Percentiles rank a stretch among this genome's conserved stretches.
These are phyloP conservation scores for Brassicogethes aeneus DNA, from an alignment of 2,888 invertebrate species.

Conservation along the genomic window DNA sequence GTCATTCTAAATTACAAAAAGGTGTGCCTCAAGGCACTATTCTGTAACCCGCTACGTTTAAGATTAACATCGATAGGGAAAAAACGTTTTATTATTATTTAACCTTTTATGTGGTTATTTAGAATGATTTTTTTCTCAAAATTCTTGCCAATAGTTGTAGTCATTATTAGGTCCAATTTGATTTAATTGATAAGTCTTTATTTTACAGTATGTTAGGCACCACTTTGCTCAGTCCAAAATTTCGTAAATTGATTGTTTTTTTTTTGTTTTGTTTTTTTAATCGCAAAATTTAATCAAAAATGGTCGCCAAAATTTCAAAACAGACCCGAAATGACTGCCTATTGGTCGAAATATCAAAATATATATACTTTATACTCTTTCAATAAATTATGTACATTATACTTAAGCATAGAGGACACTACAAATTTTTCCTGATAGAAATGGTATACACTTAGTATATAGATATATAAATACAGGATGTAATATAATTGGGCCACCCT, in stretches of 20 bases:
- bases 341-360: constrained; percentile 24
- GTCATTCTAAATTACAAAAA: no score
- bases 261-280: constrained; percentile 4
- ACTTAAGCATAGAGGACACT: background rate
- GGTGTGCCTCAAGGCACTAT: no score
- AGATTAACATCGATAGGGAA: no score
- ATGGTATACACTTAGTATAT: background rate
- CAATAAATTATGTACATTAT: constrained; percentile 2
- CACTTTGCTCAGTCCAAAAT: constrained; percentile 22
- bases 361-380: constrained; percentile 14
- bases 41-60: no score
- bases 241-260: constrained; percentile 17
- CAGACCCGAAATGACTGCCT: constrained; percentile 23
- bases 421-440: background rate
- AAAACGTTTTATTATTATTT: no score
- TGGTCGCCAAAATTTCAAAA: background rate
- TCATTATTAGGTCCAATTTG: background rate
- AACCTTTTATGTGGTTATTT: no score
- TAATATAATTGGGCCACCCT: background rate
- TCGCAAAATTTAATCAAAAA: background rate
- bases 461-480: background rate
- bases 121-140: no score
- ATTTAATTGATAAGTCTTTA: background rate
- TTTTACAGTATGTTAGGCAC: constrained; percentile 19
- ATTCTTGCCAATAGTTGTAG: background rate